These are phyloP conservation scores for Drosophila meridiana DNA, from an alignment of 2,888 invertebrate species.

Conservation along the genomic window DNA sequence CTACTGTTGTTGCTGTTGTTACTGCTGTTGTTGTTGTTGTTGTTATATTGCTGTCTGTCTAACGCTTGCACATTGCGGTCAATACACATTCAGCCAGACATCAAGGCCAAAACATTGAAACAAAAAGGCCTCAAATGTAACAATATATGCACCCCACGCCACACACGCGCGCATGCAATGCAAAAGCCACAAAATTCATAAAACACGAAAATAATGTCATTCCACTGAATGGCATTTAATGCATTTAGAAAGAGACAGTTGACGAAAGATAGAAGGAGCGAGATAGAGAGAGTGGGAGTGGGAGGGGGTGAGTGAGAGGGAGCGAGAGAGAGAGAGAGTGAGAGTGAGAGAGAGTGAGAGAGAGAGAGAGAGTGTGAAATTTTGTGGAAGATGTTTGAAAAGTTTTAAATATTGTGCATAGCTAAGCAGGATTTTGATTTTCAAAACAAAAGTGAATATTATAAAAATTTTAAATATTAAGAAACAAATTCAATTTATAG, in stretches of 20 bases:
- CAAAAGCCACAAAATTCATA: conserved; percentile 61
- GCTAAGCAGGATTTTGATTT: background rate
- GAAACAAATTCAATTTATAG: too few relatives aligned
- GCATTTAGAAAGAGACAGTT: conserved; percentile 20
- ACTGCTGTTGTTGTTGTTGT: conserved; percentile 57
- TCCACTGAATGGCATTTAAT: conserved; percentile 42
- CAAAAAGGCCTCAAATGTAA: conserved; percentile 26
- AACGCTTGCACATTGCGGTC: conserved; percentile 65
- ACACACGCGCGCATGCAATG: conserved; percentile 34
- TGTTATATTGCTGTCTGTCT: conserved; percentile 29
- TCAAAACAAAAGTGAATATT: background rate
- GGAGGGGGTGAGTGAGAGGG: conserved; percentile 2
- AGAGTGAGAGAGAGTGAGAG: too few relatives aligned
- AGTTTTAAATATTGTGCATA: background rate
- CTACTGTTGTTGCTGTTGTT: conserved; percentile 26
- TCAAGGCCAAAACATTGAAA: conserved; percentile 57
- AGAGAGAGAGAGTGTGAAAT: background rate
- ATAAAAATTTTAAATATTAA: background rate
- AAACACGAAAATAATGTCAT: conserved; percentile 68
- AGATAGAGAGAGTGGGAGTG: background rate
- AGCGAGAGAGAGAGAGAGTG: background rate
- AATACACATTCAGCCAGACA: conserved; percentile 60
- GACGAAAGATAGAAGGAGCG: background rate
- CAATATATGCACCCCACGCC: conserved; percentile 13
- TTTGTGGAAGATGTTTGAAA: background rate